Percentiles rank a stretch among this genome's conserved stretches.
These are phyloP conservation scores for Orius laevigatus DNA, from an alignment of 1,140 invertebrate genomes.

Conservation along the genomic window DNA sequence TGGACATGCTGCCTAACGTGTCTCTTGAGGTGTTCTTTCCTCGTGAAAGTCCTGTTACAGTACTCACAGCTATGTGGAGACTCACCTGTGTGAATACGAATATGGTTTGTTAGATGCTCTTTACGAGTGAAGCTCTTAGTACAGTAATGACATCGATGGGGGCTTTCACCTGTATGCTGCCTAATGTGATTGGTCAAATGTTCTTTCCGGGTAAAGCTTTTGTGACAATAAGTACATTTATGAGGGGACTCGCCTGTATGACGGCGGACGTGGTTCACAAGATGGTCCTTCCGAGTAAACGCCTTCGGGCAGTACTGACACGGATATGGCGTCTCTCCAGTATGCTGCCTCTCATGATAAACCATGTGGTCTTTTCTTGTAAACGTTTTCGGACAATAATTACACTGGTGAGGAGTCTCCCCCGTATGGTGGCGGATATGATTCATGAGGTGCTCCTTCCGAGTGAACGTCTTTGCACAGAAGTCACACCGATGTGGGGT, in stretches of 20 bases:
- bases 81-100: constrained; percentile 58
- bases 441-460: constrained; percentile 65
- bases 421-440: constrained; percentile 59
- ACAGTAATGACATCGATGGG: constrained; percentile 44
- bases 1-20: constrained; percentile 79
- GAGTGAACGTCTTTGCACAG: constrained; percentile 66
- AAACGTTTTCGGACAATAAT: constrained; percentile 70
- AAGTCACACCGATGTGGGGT: constrained; percentile 63
- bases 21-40: constrained; percentile 64
- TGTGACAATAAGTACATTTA: constrained; percentile 37
- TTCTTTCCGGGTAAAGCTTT: constrained; percentile 47
- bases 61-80: constrained; percentile 66
- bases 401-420: constrained; percentile 70
- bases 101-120: constrained; percentile 80
- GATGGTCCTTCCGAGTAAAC: constrained; percentile 66
- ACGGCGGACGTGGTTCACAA: constrained; percentile 54
- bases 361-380: constrained; percentile 65
- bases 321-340: constrained; percentile 62
- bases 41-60: constrained; percentile 64
- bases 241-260: constrained; percentile 50
- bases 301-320: constrained; percentile 68
- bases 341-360: constrained; percentile 70
- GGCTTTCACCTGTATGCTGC: constrained; percentile 56
- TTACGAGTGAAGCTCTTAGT: constrained; percentile 70
- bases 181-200: constrained; percentile 45